Base-by-base conservation (phyloP, 2,888 invertebrate species). In the Drosophila emarginata region DNA sequence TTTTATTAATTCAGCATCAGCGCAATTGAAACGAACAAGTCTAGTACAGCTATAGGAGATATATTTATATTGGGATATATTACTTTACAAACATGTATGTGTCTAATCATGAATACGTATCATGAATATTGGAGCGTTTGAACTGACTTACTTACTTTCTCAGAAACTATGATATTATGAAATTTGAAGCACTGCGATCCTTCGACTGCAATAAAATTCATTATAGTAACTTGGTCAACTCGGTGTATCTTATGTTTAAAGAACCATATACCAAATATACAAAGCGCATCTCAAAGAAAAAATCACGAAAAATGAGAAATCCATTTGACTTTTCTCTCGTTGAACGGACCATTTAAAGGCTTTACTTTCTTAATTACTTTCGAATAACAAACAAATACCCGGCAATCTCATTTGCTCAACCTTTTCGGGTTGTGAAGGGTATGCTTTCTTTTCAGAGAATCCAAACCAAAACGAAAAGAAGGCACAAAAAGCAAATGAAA, bases 331-430 rank as follows among this genome's bases (percentile, higher is more conserved):
- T 45, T 18, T 45, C 18, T 45, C 11, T 45, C 18, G 4, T 4
- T 9, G 45, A 45, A 18, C 45, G 11, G 45, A 40, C n/a, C 50
- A 40, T 54, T 68, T 68, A 78, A 73, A 50, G 77, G 76, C 76
- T 80, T 82, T 45, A 75, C 74, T 72, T 69, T 75, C 85, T 79
- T 88, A 88, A 88, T 88, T 88, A 88, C 86, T 88, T 88, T 81
- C 74, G 52, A 82, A 87, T 85, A 85, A 74, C 76, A 78, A 66
- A 67, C 61, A 76, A 79, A 80, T 72, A 65, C 74, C 73, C 67
- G 32, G 65, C 72, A 60, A 57, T 78, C 71, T 79, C 64, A 71
- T 63, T 40, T 71, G 67, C 50, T 15, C 23, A 73, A 72, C 83
- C 79, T 72, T 83, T 74, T 61, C 63, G 58, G 37, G 67, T 53